Percentiles rank a stretch among this genome's conserved stretches.
phyloP scores from a whole-genome alignment of 1,140 invertebrate genomes.

The Anoplophora glabripennis region DNA sequence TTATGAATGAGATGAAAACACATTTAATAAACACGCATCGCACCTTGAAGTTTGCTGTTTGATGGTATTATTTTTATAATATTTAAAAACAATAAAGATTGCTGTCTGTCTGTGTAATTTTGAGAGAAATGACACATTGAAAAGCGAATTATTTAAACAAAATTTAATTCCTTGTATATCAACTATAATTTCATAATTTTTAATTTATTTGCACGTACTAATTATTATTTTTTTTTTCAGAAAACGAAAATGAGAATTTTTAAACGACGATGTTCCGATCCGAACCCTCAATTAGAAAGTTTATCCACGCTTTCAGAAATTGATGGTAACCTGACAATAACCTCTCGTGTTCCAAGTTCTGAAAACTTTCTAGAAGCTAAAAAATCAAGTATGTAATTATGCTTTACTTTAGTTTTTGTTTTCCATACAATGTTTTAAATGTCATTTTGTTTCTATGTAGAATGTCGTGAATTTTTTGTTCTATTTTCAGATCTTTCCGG shows the following conservation, averaged over 20 bases:
- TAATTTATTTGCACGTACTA: too few species aligned
- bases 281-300: slow-evolving; percentile 40
- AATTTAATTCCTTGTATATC: too few species aligned
- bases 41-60: too few species aligned
- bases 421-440: too few species aligned
- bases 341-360: slow-evolving; percentile 3
- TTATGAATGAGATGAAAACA: not conserved
- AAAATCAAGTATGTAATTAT: slow-evolving; percentile 24
- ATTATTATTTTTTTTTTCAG: not conserved
- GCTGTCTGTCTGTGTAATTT: too few species aligned
- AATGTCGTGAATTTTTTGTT: not conserved
- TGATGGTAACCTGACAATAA: slow-evolving; percentile 10
- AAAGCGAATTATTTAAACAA: too few species aligned
- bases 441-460: not conserved
- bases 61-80: too few species aligned
- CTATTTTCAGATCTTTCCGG: slow-evolving; percentile 56
- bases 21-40: too few species aligned
- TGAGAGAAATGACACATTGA: too few species aligned
- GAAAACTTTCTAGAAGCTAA: slow-evolving; percentile 9
- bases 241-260: slow-evolving; percentile 36
- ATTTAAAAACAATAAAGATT: too few species aligned
- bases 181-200: too few species aligned
- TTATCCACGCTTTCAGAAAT: slow-evolving; percentile 30
- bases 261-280: slow-evolving; percentile 41
- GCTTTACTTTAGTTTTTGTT: too few species aligned